Base-by-base conservation (phyloP, 1,140 invertebrate species). In the Halotydeus destructor region DNA sequence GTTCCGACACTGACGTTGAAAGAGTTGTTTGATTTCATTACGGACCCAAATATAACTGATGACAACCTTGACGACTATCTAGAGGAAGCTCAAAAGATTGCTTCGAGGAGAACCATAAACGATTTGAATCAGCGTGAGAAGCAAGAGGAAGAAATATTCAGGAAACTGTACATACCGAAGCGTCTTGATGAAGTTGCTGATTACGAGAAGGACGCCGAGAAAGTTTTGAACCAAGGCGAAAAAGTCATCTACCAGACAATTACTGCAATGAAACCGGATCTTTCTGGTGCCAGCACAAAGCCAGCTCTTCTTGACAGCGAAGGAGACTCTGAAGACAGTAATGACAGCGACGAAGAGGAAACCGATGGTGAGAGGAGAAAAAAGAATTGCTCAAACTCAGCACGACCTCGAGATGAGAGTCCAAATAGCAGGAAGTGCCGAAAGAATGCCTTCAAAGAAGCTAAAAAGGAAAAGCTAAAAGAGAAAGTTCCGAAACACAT, bases 1-100 rank as follows among this genome's bases (percentile, higher is more conserved):
- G 86, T 96, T 1, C 73, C 74, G 26, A 85, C 84, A 12, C 74
- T 98, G 69, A 76, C 75, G 1, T 69, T 91, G 0, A 85, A 84
- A 53, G 75, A 83, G 52, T 60, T 99, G 33, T 98, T 98, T 68
- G 79, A 94, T 58, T 96, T 96, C 56, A 78, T 97, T 30, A 93
- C 84, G 2, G 85, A 93, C 65, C 69, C 77, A 25, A 76, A 70
- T 3, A 76, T 97, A 35, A 79, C 69, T 31, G 71, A 75, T 43
- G 61, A 66, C 5, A 91, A 93, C 60, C 74, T 83, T 61, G 78
- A 88, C 46, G 68, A 70, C 46, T 78, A 53, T 44, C 46, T 60
- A 34, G 61, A 63, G 11, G 50, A 56, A 26, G 49, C 54, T 9
- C 60, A 64, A 54, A 50, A 54, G 35, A 53, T 57, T 11, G 51